A percentile compares a stretch with the other conserved stretches of the same genome.
Conservation (phyloP, 2,888 invertebrate genomes). For the Amphipyra tragopoginis region DNA sequence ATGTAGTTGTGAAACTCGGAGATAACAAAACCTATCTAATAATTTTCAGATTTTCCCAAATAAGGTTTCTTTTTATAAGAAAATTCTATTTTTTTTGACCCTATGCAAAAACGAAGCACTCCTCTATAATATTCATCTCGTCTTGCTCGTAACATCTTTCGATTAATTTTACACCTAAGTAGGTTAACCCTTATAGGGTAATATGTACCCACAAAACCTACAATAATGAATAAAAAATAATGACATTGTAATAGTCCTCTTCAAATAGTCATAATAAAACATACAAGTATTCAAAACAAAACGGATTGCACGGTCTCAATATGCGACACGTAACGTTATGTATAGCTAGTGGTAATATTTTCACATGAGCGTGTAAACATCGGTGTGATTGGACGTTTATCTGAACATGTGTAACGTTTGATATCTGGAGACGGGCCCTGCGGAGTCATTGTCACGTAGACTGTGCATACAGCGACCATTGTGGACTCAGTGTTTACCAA, state of each 20-base stretch:
- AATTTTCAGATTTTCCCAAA: no score
- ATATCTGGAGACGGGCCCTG: slow-evolving; percentile 66
- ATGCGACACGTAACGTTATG: slow-evolving; percentile 32
- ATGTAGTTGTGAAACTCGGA: no score
- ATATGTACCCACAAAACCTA: no score
- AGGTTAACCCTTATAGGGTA: no score
- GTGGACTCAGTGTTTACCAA: slow-evolving; percentile 79
- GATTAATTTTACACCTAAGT: no score
- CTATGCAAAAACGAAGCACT: no score
- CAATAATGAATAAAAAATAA: slow-evolving; percentile 14
- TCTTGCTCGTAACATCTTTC: no score
- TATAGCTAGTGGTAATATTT: slow-evolving; percentile 52
- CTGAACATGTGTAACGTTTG: slow-evolving; percentile 70
- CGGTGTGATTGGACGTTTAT: slow-evolving; percentile 77
- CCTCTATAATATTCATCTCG: no score
- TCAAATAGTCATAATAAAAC: slow-evolving; percentile 28
- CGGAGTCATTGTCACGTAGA: slow-evolving; percentile 84
- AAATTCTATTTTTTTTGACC: no score
- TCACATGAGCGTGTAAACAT: slow-evolving; percentile 62
- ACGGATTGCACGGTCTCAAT: slow-evolving; percentile 14
- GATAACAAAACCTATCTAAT: no score
- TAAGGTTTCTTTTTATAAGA: no score
- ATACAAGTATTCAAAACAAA: slow-evolving; percentile 37
- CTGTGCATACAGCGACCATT: slow-evolving; percentile 73
- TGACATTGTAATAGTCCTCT: slow-evolving; percentile 23